Conservation (phyloP, 1,140 invertebrate genomes). For the Drosophila nigrodunni region DNA sequence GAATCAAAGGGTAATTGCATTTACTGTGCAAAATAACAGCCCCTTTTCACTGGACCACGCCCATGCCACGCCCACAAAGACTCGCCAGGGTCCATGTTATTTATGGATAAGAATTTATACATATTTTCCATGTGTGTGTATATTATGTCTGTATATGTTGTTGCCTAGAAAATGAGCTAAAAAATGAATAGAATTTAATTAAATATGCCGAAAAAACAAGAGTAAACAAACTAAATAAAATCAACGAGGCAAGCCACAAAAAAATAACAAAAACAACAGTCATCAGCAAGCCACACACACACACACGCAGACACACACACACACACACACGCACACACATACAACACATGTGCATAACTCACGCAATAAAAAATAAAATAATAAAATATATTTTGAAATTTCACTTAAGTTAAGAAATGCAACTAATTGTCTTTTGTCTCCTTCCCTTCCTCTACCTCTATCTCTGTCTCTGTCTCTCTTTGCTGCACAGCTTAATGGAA, state of each 20-base stretch:
- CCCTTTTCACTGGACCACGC: background rate
- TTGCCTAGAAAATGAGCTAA: background rate
- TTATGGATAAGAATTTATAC: slow-evolving; percentile 1
- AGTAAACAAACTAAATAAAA: slow-evolving; percentile 18
- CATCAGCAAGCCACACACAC: slow-evolving; percentile 13
- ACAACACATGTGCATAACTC: slow-evolving; percentile 22
- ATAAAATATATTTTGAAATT: background rate
- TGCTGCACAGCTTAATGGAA: slow-evolving; percentile 75
- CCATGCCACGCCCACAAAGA: background rate
- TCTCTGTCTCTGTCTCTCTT: background rate
- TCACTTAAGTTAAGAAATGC: background rate
- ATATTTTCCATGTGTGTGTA: background rate
- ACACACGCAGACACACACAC: slow-evolving; percentile 30
- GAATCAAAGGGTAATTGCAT: slow-evolving; percentile 64
- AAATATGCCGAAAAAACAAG: background rate
- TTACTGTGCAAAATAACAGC: slow-evolving; percentile 25
- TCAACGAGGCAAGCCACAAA: slow-evolving; percentile 12
- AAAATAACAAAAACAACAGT: slow-evolving; percentile 35
- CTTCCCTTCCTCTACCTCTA: background rate
- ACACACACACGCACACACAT: slow-evolving; percentile 9
- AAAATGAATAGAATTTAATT: too few relatives aligned
- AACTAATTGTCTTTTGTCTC: slow-evolving; percentile 33
- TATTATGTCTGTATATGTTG: background rate
- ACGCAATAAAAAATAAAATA: slow-evolving; percentile 20
- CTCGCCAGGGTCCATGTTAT: slow-evolving; percentile 2